These are phyloP conservation scores for Troilus luridus DNA, from an alignment of 2,888 invertebrate genomes.

Conservation along the genomic window DNA sequence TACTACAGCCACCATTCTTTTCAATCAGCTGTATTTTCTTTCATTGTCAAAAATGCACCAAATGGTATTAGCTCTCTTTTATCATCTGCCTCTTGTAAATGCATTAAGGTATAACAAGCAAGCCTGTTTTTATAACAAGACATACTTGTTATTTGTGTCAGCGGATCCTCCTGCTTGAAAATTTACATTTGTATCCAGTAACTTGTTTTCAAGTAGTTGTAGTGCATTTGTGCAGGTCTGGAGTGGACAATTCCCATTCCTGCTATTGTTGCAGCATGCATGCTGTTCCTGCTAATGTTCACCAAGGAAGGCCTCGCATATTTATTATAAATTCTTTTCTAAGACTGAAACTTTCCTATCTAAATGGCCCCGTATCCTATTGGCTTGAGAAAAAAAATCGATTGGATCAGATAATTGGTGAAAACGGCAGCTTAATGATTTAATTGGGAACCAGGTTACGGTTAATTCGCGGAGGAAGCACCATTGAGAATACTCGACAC, in stretches of 20 bases:
- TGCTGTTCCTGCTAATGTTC: not conserved
- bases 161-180: too few species aligned
- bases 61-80: too few species aligned
- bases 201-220: not conserved
- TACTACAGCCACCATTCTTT: too few species aligned
- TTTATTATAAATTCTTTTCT: conserved; percentile 4
- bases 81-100: too few species aligned
- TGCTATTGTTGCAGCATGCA: not conserved
- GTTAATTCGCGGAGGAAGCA: not conserved
- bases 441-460: conserved; percentile 24
- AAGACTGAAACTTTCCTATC: not conserved
- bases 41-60: too few species aligned
- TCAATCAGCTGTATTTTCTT: too few species aligned
- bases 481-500: not conserved
- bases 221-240: not conserved
- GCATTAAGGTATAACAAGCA: too few species aligned
- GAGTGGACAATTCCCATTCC: not conserved
- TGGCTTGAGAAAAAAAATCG: not conserved
- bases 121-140: too few species aligned
- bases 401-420: conserved; percentile 16
- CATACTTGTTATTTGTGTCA: too few species aligned
- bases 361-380: not conserved
- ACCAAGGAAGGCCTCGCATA: not conserved
- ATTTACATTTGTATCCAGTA: not conserved
- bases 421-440: not conserved